Percentiles rank a stretch among this genome's conserved stretches.
Evolutionary conservation across 2,888 invertebrate species (phyloP).

Genomic region (Epinotia nisella): DNA sequence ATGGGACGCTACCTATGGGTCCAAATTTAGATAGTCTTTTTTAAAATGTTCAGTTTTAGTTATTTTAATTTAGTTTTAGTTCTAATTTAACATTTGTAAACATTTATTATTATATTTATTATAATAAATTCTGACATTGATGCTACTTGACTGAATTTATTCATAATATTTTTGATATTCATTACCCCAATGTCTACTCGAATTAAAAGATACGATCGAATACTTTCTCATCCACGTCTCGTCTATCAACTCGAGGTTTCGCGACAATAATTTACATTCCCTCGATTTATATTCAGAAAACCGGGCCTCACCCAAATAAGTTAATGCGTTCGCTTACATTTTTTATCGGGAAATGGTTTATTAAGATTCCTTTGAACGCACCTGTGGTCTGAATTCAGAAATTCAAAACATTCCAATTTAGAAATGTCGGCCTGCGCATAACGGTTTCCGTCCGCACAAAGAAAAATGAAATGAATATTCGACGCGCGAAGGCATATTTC

Average conservation of each 20-base stretch:
- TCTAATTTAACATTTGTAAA: no score
- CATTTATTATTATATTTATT: no score
- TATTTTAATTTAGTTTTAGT: no score
- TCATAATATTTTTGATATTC: slow-evolving; percentile 13
- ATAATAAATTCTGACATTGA: no score
- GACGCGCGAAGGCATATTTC: slow-evolving; percentile 43
- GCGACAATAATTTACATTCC: slow-evolving; percentile 40
- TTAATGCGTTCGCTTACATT: slow-evolving; percentile 46
- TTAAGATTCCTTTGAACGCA: slow-evolving; percentile 63
- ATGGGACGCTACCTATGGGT: no score
- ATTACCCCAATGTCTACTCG: slow-evolving; percentile 17
- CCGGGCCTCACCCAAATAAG: slow-evolving; percentile 40
- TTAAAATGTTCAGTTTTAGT: no score
- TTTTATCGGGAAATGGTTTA: slow-evolving; percentile 60
- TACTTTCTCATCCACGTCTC: slow-evolving; percentile 20
- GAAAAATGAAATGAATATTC: slow-evolving; percentile 58
- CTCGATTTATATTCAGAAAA: slow-evolving; percentile 37
- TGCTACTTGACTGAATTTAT: neutral
- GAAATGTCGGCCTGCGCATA: slow-evolving; percentile 54
- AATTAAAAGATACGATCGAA: slow-evolving; percentile 38
- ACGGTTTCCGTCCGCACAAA: slow-evolving; percentile 53
- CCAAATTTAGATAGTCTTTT: no score
- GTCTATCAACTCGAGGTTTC: slow-evolving; percentile 32
- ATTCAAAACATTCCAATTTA: slow-evolving; percentile 70
- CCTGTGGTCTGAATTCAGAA: slow-evolving; percentile 63